These are phyloP conservation scores for Samia ricini DNA, from an alignment of 1,140 invertebrate species.

Conservation along the genomic window DNA sequence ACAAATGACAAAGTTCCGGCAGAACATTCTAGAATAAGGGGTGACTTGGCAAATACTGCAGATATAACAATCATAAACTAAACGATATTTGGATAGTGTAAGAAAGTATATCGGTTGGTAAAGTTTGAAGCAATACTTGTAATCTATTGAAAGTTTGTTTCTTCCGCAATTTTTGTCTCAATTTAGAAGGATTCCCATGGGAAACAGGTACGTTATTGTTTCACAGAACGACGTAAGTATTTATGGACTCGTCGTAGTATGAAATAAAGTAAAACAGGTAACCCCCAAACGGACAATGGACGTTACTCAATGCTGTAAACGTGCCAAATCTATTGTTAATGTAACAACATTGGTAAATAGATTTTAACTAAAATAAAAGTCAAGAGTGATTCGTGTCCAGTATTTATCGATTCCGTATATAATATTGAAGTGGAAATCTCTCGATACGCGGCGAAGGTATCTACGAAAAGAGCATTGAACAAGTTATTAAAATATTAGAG, in stretches of 20 bases:
- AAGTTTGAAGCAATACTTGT: no score
- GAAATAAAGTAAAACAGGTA: not conserved
- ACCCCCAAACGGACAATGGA: not conserved
- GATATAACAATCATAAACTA: no score
- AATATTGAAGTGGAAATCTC: not conserved
- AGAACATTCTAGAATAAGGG: no score
- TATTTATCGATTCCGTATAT: not conserved
- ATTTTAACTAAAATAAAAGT: not conserved
- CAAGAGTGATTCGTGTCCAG: not conserved
- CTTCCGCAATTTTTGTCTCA: not conserved
- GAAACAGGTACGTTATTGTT: not conserved
- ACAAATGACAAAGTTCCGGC: no score
- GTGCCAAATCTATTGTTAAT: not conserved
- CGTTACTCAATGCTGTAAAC: not conserved
- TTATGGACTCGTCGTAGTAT: not conserved
- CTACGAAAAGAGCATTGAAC: no score
- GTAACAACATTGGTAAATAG: not conserved
- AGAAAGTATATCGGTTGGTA: no score
- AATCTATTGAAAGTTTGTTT: not conserved
- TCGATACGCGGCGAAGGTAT: no score
- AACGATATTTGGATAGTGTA: no score
- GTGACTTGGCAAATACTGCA: no score
- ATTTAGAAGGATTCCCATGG: not conserved
- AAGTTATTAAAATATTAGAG: no score
- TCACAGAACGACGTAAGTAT: not conserved